A percentile compares a stretch with the other conserved stretches of the same genome.
phyloP scores from a whole-genome alignment of 2,113 vertebrate genomes.

The Etia nguti region DNA sequence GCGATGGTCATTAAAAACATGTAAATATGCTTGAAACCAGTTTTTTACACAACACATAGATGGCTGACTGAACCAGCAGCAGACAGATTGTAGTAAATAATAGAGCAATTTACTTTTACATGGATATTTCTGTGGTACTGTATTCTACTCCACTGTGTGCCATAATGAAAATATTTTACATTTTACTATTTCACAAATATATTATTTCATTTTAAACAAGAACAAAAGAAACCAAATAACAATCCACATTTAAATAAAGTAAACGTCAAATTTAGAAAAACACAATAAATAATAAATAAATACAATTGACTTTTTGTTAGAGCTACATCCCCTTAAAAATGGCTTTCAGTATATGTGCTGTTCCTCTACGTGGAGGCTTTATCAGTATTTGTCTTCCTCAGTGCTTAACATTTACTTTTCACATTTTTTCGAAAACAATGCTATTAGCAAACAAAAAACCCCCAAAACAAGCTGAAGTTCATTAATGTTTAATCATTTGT shows the following conservation, averaged over 20 bases:
- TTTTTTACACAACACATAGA: not conserved
- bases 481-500: not conserved
- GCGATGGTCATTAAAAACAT: not conserved
- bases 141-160: not conserved
- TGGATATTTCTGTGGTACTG: not conserved
- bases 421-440: fast-evolving
- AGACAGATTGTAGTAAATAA: not conserved
- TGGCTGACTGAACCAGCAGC: not conserved
- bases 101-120: not conserved
- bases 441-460: not conserved
- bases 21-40: not conserved
- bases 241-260: not conserved
- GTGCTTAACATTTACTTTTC: not conserved
- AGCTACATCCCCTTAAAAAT: not conserved
- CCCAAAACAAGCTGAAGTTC: fast-evolving
- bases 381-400: not conserved
- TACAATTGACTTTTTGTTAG: not conserved
- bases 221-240: not conserved
- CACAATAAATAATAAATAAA: not conserved
- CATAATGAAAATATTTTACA: not conserved
- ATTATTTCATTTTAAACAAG: not conserved
- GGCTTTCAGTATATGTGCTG: not conserved
- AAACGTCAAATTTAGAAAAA: not conserved
- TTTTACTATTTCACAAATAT: not conserved
- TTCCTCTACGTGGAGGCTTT: not conserved